Evolutionary conservation across 2,797 vertebrate genomes (phyloP).

Genomic region (Morelia viridis): DNA sequence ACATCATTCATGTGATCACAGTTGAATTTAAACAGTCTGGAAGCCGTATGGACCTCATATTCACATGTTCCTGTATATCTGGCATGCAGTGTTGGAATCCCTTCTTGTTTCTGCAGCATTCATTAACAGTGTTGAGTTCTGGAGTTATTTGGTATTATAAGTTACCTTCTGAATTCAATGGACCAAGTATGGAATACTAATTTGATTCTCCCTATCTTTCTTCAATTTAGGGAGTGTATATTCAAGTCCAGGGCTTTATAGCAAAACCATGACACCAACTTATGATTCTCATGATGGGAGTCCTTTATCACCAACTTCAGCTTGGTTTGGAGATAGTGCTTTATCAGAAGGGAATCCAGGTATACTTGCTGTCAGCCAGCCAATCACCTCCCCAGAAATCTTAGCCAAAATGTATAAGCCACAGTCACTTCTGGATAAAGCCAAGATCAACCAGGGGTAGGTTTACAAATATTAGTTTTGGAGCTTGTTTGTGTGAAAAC

Average conservation of each 20-base stretch:
- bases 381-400: constrained; percentile 93
- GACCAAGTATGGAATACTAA: constrained; percentile 27
- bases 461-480: constrained; percentile 57
- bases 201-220: constrained; percentile 48
- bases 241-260: constrained; percentile 97
- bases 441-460: constrained; percentile 99
- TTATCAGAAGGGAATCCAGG: constrained; percentile 97
- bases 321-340: constrained; percentile 98
- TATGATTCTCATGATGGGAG: constrained; percentile 97
- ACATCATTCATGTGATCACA: not conserved
- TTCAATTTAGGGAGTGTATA: constrained; percentile 90
- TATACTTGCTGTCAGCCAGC: constrained; percentile 96
- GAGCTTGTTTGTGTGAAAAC: not conserved
- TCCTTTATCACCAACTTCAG: constrained; percentile 93
- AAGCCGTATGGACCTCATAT: not conserved
- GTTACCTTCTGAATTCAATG: constrained; percentile 20
- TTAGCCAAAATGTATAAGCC: constrained; percentile 97
- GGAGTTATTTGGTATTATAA: constrained; percentile 21
- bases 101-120: constrained; percentile 17
- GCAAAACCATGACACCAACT: constrained; percentile 99
- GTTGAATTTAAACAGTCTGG: not conserved
- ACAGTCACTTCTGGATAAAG: constrained; percentile 96
- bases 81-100: not conserved
- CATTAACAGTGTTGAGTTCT: not conserved
- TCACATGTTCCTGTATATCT: not conserved